Evolutionary conservation across 2,888 invertebrate genomes (phyloP).

Genomic region (Keiferia lycopersicella): DNA sequence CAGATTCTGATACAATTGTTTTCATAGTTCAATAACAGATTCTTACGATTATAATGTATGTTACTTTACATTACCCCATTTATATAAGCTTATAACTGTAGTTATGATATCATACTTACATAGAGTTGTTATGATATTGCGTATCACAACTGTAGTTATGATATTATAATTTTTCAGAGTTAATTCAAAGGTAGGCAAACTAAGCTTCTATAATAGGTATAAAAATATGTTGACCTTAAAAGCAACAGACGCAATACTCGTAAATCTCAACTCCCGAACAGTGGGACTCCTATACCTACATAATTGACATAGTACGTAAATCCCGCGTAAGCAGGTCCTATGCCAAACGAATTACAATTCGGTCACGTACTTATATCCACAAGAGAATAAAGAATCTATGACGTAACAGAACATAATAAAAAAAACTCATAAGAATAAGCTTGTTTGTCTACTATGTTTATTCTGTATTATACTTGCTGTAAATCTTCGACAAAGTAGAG

Average conservation of each 20-base stretch:
- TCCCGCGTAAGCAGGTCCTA: background rate
- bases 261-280: background rate
- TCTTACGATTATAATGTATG: background rate
- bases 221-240: too few species aligned
- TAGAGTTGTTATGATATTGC: too few species aligned
- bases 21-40: background rate
- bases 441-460: background rate
- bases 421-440: constrained; percentile 33
- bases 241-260: too few species aligned
- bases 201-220: background rate
- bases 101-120: too few species aligned
- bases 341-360: background rate
- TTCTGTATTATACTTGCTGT: too few species aligned
- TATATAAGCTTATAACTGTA: background rate
- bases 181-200: too few species aligned
- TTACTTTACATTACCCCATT: background rate
- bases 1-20: too few species aligned
- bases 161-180: too few species aligned
- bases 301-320: too few species aligned
- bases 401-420: constrained; percentile 47
- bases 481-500: too few species aligned
- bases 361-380: background rate
- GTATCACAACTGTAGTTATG: too few species aligned
- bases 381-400: constrained; percentile 26
- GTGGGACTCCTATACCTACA: background rate